A percentile compares a stretch with the other conserved stretches of the same genome.
phyloP scores from a whole-genome alignment of 2,113 vertebrate species.

The Bagarius yarrelli region DNA sequence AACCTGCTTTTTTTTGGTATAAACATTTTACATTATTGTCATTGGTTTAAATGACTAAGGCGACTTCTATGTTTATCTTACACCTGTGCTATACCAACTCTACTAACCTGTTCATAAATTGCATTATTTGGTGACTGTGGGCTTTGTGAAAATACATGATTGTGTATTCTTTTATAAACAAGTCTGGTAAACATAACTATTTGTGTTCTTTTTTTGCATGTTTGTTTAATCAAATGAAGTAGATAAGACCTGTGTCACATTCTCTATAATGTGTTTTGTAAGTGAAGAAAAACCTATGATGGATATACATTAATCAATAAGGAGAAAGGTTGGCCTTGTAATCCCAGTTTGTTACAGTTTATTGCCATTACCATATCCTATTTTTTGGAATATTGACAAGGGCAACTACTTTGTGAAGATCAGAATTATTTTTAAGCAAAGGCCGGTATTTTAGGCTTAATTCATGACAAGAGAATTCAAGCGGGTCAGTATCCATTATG shows the following conservation, averaged over 20 bases:
- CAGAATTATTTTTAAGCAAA: too few relatives aligned
- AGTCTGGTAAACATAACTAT: not conserved
- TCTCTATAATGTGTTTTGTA: not conserved
- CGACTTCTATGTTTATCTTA: not conserved
- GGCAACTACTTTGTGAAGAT: too few relatives aligned
- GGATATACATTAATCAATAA: not conserved
- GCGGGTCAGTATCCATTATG: too few relatives aligned
- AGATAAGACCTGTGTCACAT: not conserved
- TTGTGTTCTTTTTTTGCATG: constrained; percentile 19
- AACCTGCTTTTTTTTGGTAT: not conserved
- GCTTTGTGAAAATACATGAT: not conserved
- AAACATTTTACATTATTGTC: not conserved
- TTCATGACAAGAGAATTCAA: too few relatives aligned
- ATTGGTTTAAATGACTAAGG: not conserved
- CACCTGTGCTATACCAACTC: not conserved
- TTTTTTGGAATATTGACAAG: too few relatives aligned
- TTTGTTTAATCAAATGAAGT: not conserved
- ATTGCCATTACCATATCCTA: too few relatives aligned
- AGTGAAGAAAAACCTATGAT: not conserved
- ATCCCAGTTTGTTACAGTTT: not conserved
- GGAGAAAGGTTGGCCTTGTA: not conserved
- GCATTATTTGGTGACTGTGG: not conserved
- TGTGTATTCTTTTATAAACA: constrained; percentile 5
- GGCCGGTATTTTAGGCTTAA: too few relatives aligned
- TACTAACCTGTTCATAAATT: not conserved